Conservation (phyloP, 2,888 invertebrate genomes). For the Meloe dianella region DNA sequence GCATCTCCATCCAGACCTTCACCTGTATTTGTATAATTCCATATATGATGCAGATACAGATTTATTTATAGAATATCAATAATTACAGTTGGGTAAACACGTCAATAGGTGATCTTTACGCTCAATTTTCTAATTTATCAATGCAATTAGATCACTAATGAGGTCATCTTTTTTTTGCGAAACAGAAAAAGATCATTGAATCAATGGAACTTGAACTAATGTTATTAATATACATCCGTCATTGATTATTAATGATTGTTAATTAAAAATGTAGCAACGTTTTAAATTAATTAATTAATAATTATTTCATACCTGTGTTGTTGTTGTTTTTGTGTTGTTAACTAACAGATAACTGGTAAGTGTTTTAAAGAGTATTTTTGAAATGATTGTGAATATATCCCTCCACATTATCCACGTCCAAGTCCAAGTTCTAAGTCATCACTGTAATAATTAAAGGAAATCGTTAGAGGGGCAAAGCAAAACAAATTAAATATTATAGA, state of each 20-base stretch:
- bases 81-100: no score
- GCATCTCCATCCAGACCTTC: no score
- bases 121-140: not conserved
- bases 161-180: not conserved
- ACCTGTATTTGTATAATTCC: no score
- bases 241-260: no score
- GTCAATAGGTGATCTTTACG: not conserved
- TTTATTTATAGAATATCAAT: not conserved
- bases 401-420: not conserved
- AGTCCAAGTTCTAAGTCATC: constrained; percentile 7
- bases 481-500: not conserved
- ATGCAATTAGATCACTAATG: not conserved
- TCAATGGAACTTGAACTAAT: no score
- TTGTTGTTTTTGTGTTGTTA: not conserved
- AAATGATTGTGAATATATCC: not conserved
- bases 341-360: constrained; percentile 11
- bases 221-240: no score
- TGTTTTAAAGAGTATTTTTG: not conserved
- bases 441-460: not conserved
- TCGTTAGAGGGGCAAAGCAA: not conserved
- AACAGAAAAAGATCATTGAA: no score
- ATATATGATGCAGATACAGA: no score
- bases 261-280: no score
- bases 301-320: not conserved
- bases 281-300: no score